Percentiles rank a stretch among this genome's conserved stretches.
Evolutionary conservation across 2,888 invertebrate genomes (phyloP).

Genomic region (Azorinus chamasolen): DNA sequence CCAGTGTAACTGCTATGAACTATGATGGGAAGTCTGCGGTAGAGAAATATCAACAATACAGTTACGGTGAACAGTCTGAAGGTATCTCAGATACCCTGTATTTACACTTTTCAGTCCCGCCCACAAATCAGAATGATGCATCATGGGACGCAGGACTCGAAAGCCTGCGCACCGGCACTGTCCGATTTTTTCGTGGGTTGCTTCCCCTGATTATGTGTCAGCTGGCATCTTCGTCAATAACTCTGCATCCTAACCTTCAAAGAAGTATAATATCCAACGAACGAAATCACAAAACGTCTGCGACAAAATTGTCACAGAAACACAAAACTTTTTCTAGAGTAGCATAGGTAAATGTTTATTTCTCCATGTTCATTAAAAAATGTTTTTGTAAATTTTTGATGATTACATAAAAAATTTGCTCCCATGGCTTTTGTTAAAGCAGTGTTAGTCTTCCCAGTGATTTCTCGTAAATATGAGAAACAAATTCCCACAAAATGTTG

Average conservation of each 20-base stretch:
- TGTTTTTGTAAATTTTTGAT: background rate
- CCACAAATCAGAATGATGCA: slow-evolving; percentile 60
- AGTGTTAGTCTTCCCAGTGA: too few species aligned
- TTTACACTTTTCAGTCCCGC: slow-evolving; percentile 48
- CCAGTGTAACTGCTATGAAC: too few species aligned
- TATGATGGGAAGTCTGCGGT: too few species aligned
- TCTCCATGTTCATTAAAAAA: background rate
- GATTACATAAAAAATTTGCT: background rate
- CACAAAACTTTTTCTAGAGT: background rate
- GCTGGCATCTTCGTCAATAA: background rate
- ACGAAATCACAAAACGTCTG: slow-evolving; percentile 1
- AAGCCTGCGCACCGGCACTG: slow-evolving; percentile 42
- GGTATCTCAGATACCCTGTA: slow-evolving; percentile 23
- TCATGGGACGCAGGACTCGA: slow-evolving; percentile 44
- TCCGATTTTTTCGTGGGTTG: slow-evolving; percentile 41
- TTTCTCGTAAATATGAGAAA: too few species aligned
- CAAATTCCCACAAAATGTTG: too few species aligned
- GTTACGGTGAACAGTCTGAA: too few species aligned
- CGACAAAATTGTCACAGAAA: slow-evolving; percentile 11
- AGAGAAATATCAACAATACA: too few species aligned
- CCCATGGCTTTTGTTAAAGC: too few species aligned
- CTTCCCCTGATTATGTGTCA: slow-evolving; percentile 9
- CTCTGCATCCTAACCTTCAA: slow-evolving; percentile 48
- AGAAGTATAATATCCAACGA: slow-evolving; percentile 60
- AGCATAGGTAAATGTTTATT: too few species aligned